These are phyloP conservation scores for Parnassius apollo DNA, from an alignment of 2,888 invertebrate genomes.

Conservation along the genomic window DNA sequence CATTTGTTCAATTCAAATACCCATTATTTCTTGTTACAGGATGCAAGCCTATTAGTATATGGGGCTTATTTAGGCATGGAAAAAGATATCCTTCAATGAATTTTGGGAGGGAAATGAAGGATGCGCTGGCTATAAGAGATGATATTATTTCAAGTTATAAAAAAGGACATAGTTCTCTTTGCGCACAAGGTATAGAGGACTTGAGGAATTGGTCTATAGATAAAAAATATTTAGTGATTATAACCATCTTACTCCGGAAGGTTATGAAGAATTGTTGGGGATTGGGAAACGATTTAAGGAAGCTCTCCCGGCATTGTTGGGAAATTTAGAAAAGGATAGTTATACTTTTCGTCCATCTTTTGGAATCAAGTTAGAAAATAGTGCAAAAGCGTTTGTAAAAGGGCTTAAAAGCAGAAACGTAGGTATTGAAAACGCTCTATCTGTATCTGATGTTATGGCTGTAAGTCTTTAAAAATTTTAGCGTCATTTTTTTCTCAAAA, in stretches of 20 bases:
- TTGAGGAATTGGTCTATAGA: constrained; percentile 52
- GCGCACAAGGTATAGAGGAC: constrained; percentile 69
- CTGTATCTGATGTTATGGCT: constrained; percentile 35
- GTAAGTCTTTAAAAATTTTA: constrained; percentile 32
- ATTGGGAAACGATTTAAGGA: constrained; percentile 74
- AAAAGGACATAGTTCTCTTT: constrained; percentile 59
- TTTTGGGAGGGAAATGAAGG: constrained; percentile 46
- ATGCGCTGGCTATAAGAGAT: constrained; percentile 50
- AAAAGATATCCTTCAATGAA: constrained; percentile 48
- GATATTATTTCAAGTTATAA: constrained; percentile 51
- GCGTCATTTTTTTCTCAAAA: too few species aligned
- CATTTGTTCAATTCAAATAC: constrained; percentile 32
- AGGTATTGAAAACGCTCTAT: constrained; percentile 33
- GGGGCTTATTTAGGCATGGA: constrained; percentile 61
- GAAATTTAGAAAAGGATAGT: constrained; percentile 65
- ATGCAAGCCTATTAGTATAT: constrained; percentile 64
- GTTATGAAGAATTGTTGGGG: constrained; percentile 83
- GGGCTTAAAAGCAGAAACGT: constrained; percentile 55
- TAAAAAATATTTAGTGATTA: constrained; percentile 48
- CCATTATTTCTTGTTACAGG: constrained; percentile 39
- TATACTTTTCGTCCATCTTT: constrained; percentile 81
- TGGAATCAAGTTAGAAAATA: constrained; percentile 78
- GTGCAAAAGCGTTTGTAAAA: constrained; percentile 82
- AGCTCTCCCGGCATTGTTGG: constrained; percentile 66
- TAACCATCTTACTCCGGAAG: constrained; percentile 58